Base-by-base conservation (phyloP, 1,140 invertebrate genomes). In the Penaeus vannamei region DNA sequence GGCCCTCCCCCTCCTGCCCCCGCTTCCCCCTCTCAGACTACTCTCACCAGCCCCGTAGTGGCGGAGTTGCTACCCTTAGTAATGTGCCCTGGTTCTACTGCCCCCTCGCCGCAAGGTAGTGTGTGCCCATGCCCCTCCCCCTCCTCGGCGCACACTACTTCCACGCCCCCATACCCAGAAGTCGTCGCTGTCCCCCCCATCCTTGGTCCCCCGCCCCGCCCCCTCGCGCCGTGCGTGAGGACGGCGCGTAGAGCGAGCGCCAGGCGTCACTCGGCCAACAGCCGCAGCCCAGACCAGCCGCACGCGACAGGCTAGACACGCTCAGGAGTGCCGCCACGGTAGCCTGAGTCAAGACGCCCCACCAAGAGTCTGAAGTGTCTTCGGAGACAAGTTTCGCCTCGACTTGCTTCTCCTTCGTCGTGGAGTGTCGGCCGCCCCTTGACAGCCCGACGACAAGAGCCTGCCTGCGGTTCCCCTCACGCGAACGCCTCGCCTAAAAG, bases 221-320 rank as follows among this genome's bases (percentile, higher is more conserved):
- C 86, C 36, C 53, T 26, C 36, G 23, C 62, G 86, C 29, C 86
- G 86, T 84, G 80, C 86, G 86, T 88, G 86, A 88, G 86, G 86
- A 82, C 80, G 86, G 86, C 81, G 80, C 80, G 86, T 84, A 84
- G 80, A 88, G 66, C 80, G 66, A 83, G 62, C 26, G 46, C 32
- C n/a, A 36, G 36, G 80, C 86, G 86, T 88, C 86, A 88, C 81
- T 88, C 64, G 86, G 86, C 81, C 86, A 62, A 42, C 66, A 84
- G 86, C 81, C 81, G 29, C 81, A 88, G 86, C 81, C 66, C n/a
- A 88, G 86, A 88, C 86, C 86, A 88, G 86, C 86, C 86, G 86
- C 80, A 59, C 64, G 81, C 76, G 86, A 84, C 86, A 88, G 86
- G 86, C 86, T 77, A 80, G 62, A 77, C 59, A 42, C 53, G 59